Evolutionary conservation across 2,797 vertebrate genomes (phyloP).

Genomic region (Alectoris magna): DNA sequence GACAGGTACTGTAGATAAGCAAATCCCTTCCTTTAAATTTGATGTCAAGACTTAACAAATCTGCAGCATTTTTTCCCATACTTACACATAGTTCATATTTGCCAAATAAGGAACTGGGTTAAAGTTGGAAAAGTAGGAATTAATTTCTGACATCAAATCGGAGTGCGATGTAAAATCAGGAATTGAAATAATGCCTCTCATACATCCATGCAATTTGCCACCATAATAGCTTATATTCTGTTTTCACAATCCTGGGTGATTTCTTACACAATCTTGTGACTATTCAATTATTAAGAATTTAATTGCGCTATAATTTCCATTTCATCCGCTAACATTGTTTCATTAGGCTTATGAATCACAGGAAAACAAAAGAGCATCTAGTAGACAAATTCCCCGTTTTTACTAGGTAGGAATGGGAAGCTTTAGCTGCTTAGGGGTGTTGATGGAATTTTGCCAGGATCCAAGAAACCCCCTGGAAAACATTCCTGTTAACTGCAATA

Average conservation of each 20-base stretch:
- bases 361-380: not conserved
- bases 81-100: not conserved
- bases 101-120: not conserved
- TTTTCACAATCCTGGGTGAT: not conserved
- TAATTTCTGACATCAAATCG: constrained; percentile 13
- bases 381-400: not conserved
- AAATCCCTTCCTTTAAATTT: constrained; percentile 20
- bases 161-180: not conserved
- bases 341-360: not conserved
- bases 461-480: not conserved
- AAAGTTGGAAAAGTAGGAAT: not conserved
- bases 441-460: not conserved
- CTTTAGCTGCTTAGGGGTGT: not conserved
- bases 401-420: not conserved
- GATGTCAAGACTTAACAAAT: not conserved
- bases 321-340: not conserved
- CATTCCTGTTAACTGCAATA: not conserved
- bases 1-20: not conserved
- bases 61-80: not conserved
- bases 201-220: not conserved
- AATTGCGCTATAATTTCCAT: not conserved
- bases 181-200: not conserved
- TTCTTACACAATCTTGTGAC: not conserved
- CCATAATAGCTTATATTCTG: not conserved
- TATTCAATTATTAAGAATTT: not conserved